Percentiles rank a stretch among this genome's conserved stretches.
phyloP scores from a whole-genome alignment of 2,113 vertebrate species.

The Hipposideros armiger region DNA sequence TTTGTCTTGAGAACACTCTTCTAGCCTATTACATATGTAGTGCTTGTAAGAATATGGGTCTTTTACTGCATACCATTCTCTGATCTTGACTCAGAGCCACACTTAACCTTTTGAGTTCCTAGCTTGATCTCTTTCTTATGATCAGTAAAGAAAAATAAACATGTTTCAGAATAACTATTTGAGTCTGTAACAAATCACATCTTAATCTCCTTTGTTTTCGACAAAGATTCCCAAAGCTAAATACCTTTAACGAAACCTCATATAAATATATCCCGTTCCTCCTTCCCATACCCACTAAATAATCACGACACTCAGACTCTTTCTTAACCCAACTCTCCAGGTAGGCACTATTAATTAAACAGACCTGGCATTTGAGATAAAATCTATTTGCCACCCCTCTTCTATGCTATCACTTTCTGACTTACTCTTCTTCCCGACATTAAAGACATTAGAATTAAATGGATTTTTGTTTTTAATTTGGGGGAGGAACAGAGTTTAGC shows the following conservation, averaged over 20 bases:
- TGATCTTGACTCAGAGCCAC: not conserved
- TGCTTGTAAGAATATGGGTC: not conserved
- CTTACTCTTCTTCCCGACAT: not conserved
- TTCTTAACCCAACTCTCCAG: not conserved
- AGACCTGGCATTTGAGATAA: not conserved
- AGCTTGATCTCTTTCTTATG: not conserved
- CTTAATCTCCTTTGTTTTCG: constrained; percentile 44
- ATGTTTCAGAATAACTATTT: constrained; percentile 37
- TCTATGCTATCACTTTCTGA: constrained; percentile 10
- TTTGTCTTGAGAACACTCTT: not conserved
- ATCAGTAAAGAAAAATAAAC: constrained; percentile 18
- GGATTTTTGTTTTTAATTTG: not conserved
- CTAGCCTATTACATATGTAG: not conserved
- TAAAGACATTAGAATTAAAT: not conserved
- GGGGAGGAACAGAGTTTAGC: not conserved
- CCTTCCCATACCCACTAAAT: not conserved
- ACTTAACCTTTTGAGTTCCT: not conserved
- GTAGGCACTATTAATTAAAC: not conserved
- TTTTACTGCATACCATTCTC: not conserved
- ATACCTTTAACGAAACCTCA: not conserved
- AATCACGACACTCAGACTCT: not conserved
- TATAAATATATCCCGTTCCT: not conserved
- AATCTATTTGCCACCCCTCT: not conserved
- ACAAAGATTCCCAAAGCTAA: not conserved
- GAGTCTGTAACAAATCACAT: constrained; percentile 2